Evolutionary conservation across 23 tunicate species (phyloP).

Genomic region (Styela clava): DNA sequence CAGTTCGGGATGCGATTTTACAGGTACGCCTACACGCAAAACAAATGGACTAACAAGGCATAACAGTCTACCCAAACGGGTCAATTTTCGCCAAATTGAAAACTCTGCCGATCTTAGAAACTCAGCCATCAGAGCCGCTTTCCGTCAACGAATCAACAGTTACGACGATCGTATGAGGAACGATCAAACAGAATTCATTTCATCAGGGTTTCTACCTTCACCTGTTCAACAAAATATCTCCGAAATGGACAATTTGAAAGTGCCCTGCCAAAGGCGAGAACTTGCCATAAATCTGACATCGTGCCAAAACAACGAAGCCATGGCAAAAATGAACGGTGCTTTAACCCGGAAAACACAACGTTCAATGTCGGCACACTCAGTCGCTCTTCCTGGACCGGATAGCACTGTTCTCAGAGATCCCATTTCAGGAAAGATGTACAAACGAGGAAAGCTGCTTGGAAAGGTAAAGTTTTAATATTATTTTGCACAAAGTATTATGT

Average conservation of each 20-base stretch:
- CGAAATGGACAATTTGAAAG: not conserved
- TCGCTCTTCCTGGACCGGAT: slow-evolving; percentile 29
- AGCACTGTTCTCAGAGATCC: slow-evolving; percentile 31
- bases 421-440: slow-evolving; percentile 19
- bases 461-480: slow-evolving; percentile 5
- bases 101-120: not conserved
- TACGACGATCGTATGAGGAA: not conserved
- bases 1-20: not conserved
- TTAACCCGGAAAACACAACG: slow-evolving; percentile 17
- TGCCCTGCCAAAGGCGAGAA: not conserved
- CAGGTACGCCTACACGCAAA: not conserved
- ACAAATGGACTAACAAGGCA: not conserved
- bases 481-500: too few relatives aligned
- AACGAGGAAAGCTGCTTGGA: slow-evolving; percentile 26
- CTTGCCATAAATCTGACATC: slow-evolving; percentile 3
- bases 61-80: not conserved
- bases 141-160: not conserved
- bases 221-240: not conserved
- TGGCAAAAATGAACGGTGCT: not conserved
- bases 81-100: not conserved
- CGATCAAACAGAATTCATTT: not conserved
- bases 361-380: slow-evolving; percentile 36
- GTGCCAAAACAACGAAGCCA: not conserved
- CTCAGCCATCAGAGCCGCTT: not conserved
- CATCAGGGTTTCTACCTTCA: not conserved